Evolutionary conservation across 2,113 vertebrate species (phyloP), one percentile per base, ranked within the genome.

Genomic region (Labeo catla): DNA sequence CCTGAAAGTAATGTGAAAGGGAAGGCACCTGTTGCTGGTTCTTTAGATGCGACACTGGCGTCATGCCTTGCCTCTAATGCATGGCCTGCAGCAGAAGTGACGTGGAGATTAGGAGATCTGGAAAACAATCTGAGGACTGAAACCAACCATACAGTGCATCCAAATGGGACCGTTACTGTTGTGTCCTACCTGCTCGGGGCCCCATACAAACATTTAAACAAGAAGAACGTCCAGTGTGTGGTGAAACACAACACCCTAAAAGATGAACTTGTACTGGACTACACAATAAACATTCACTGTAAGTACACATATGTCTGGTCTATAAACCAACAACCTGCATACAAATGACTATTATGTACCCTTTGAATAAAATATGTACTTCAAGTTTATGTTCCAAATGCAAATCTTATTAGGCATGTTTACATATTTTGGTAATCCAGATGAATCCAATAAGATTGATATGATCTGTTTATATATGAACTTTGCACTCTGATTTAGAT

Each of bases 261-360:
- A 0, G 5, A 63, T 36, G 63, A 81, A 3, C 0, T 82, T 4
- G 63, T 6, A 10, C 13, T 82, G 43, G 0, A 83, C 15, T 89
- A 88, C 89, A 77, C 2, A 12, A 54, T 93, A 19, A 81, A 88
- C 28, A 54, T 94, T 9, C 39, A 91, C 74, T 94, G 93, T 94
- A 72, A 59, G 92, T 91, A 78, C 21, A 34, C 39, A 49, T 43
- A 39, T 39, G 39, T 43, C 0, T 4, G 1, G 0, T 16, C 6
- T 16, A 9, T 39, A 10, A 50, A 21, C 16, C 11, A 49, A 84
- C 45, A 76, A 5, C 8, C 34, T 72, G 8, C 6, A 6, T n/a
- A 43, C 72, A 61, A 54, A 68, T 57, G 3, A 61, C 15, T n/a
- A 11, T 65, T 65, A 65, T 13, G 8, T 65, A 13, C 23, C 12